Percentiles rank a stretch among this genome's conserved stretches.
Conservation (phyloP, 2,888 invertebrate genomes). For the Pyrrhia umbra region DNA sequence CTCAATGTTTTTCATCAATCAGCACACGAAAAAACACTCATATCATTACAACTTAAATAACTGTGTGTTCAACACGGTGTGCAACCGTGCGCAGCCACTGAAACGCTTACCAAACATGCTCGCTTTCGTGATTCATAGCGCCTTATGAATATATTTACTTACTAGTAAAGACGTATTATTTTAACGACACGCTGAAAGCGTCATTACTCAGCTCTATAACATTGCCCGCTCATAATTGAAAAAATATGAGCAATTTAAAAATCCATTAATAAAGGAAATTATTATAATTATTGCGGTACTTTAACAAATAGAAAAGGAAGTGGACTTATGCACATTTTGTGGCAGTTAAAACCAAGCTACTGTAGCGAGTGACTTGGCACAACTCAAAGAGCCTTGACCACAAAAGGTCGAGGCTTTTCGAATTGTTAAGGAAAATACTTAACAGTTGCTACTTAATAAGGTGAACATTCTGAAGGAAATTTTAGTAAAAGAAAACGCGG, state of each 20-base stretch:
- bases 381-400: conserved; percentile 47
- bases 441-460: conserved; percentile 53
- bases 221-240: conserved; percentile 51
- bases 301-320: conserved; percentile 31
- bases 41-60: conserved; percentile 3
- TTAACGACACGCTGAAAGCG: conserved; percentile 65
- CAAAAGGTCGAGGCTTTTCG: conserved; percentile 48
- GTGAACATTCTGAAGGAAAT: conserved; percentile 37
- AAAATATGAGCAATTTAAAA: conserved; percentile 54
- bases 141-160: conserved; percentile 71
- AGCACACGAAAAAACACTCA: background rate
- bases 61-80: conserved; percentile 24
- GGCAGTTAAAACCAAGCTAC: conserved; percentile 10
- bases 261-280: conserved; percentile 47
- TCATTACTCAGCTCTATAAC: conserved; percentile 53
- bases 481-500: conserved; percentile 53
- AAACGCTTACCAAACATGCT: conserved; percentile 62
- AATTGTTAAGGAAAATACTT: conserved; percentile 52
- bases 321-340: conserved; percentile 50
- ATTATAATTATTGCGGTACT: conserved; percentile 41
- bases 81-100: conserved; percentile 27
- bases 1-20: background rate
- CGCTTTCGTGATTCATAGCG: conserved; percentile 67
- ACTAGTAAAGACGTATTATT: conserved; percentile 67
- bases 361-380: conserved; percentile 40